Evolutionary conservation across 2,797 vertebrate genomes (phyloP).

Genomic region (Menidia menidia): DNA sequence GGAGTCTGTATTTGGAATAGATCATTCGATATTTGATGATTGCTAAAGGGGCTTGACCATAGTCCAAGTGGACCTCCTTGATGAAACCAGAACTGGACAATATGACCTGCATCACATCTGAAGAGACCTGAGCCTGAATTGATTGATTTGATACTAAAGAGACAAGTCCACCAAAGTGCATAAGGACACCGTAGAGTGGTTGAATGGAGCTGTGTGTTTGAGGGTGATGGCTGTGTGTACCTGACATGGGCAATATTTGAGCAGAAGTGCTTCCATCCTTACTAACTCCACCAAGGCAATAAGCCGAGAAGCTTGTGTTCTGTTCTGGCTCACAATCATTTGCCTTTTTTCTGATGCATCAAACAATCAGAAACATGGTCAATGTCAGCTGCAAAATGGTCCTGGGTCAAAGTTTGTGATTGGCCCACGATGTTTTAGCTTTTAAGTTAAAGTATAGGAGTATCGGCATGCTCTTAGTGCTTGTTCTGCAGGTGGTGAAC

Average conservation of each 20-base stretch:
- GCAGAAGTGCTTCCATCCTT: constrained; percentile 76
- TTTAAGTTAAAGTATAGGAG: constrained; percentile 4
- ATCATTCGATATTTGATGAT: too few relatives aligned
- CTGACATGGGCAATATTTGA: constrained; percentile 73
- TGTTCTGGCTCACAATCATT: constrained; percentile 65
- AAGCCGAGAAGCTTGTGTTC: constrained; percentile 43
- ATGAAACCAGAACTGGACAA: constrained; percentile 25
- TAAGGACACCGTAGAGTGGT: constrained; percentile 50
- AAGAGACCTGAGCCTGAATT: constrained; percentile 37
- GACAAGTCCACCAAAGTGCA: constrained; percentile 33
- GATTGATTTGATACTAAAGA: constrained; percentile 54
- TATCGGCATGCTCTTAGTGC: constrained; percentile 18
- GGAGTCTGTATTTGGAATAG: too few relatives aligned
- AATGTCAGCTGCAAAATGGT: not conserved
- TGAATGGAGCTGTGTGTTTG: constrained; percentile 31
- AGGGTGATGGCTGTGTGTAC: constrained; percentile 8
- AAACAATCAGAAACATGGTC: not conserved
- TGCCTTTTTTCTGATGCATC: constrained; percentile 24
- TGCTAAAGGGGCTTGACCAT: too few relatives aligned
- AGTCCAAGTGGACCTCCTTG: constrained; percentile 38
- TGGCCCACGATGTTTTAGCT: constrained; percentile 22
- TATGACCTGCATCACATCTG: constrained; percentile 18
- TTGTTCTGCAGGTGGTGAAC: constrained; percentile 29
- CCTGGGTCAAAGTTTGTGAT: constrained; percentile 15
- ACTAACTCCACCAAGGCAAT: constrained; percentile 39